phyloP scores from a whole-genome alignment of 2,888 invertebrate genomes.

The Scelioninae gen. 2 region DNA sequence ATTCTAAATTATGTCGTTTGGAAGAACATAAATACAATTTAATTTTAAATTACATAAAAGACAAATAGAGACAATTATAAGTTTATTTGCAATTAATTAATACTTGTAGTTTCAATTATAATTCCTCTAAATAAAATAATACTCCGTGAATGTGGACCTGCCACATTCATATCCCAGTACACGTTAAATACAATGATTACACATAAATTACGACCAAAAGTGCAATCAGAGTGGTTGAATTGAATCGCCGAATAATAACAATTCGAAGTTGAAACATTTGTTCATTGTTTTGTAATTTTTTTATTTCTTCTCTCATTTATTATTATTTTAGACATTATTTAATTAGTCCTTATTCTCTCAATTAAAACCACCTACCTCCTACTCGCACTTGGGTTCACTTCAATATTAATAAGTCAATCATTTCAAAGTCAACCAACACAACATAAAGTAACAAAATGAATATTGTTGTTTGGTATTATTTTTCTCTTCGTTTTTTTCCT shows the following conservation, averaged over 20 bases:
- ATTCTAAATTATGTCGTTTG: too few relatives aligned
- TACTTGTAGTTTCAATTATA: constrained; percentile 50
- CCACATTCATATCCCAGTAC: constrained; percentile 51
- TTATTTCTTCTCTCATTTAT: neutral
- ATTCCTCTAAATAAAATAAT: constrained; percentile 51
- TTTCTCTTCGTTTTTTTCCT: constrained; percentile 31
- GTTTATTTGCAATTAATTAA: constrained; percentile 44
- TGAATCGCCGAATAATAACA: neutral
- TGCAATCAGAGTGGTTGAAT: constrained; percentile 12
- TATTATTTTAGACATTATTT: neutral
- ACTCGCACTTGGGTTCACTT: constrained; percentile 8
- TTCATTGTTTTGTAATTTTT: too few relatives aligned
- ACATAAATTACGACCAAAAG: constrained; percentile 17
- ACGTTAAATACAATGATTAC: constrained; percentile 39
- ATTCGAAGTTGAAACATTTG: neutral
- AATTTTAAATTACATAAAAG: constrained; percentile 42
- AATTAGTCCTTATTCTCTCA: neutral
- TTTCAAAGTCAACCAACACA: constrained; percentile 40
- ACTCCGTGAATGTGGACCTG: constrained; percentile 52
- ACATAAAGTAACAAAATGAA: constrained; percentile 46
- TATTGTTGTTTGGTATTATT: constrained; percentile 48
- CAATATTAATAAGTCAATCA: constrained; percentile 41
- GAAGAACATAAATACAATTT: too few relatives aligned
- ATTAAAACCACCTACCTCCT: constrained; percentile 14
- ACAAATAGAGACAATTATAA: constrained; percentile 43